Conservation (phyloP, 2,113 vertebrate genomes). For the Gambusia holbrooki region DNA sequence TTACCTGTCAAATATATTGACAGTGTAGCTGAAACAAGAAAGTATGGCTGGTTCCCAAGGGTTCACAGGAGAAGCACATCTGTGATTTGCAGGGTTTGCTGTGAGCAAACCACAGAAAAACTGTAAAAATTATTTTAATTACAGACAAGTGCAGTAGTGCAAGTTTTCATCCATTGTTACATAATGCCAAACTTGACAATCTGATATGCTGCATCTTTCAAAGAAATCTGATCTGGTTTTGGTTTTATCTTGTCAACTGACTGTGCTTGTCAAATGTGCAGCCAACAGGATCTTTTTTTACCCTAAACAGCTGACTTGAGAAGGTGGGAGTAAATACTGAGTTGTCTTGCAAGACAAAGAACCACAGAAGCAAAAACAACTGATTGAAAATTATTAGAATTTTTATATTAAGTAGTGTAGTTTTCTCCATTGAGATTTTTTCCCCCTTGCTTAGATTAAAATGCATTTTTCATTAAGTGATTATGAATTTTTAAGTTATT, state of each 20-base stretch:
- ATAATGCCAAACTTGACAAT: constrained; percentile 26
- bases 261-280: neutral
- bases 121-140: neutral
- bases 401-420: neutral
- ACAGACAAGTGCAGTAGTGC: neutral
- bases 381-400: too few relatives aligned
- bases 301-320: neutral
- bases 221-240: constrained; percentile 51
- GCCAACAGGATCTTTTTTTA: neutral
- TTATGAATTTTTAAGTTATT: neutral
- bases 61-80: neutral
- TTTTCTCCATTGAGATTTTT: neutral
- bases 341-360: neutral
- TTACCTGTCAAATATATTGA: neutral
- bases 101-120: neutral
- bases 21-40: neutral
- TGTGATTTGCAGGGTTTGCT: neutral
- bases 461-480: neutral
- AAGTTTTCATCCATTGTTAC: neutral
- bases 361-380: neutral
- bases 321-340: neutral
- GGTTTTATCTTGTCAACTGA: constrained; percentile 36
- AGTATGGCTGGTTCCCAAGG: neutral
- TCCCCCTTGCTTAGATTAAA: neutral
- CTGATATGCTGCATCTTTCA: constrained; percentile 24